phyloP scores from a whole-genome alignment of 2,888 invertebrate genomes.

The Philopedon plagiatum region DNA sequence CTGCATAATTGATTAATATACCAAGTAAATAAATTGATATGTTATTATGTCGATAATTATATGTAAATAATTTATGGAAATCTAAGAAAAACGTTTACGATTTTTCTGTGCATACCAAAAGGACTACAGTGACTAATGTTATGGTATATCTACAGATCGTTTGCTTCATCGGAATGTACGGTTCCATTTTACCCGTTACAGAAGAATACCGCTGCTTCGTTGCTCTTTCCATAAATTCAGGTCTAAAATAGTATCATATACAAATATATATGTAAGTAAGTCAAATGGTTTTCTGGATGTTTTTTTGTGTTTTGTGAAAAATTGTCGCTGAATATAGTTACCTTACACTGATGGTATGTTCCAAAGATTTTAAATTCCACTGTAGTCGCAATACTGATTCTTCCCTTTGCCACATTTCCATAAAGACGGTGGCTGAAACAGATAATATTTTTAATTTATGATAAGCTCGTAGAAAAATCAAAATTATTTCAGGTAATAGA shows the following conservation, averaged over 20 bases:
- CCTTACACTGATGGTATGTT: constrained; percentile 56
- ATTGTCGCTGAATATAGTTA: too few species aligned
- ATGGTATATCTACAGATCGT: constrained; percentile 42
- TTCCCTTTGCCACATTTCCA: constrained; percentile 63
- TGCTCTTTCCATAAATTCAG: constrained; percentile 51
- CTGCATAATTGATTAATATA: too few species aligned
- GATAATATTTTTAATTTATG: constrained; percentile 1
- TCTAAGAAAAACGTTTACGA: too few species aligned
- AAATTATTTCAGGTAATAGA: too few species aligned
- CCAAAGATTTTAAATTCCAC: constrained; percentile 61
- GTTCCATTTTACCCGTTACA: constrained; percentile 44
- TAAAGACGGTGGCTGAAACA: constrained; percentile 61
- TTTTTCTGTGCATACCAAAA: constrained; percentile 46
- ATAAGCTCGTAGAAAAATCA: too few species aligned
- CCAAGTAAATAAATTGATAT: too few species aligned
- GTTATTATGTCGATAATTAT: too few species aligned
- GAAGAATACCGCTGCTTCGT: constrained; percentile 40
- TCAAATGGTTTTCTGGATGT: too few species aligned
- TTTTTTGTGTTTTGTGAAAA: too few species aligned
- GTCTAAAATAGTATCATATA: constrained; percentile 52
- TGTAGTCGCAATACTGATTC: constrained; percentile 59
- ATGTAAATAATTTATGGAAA: too few species aligned
- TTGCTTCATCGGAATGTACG: constrained; percentile 40
- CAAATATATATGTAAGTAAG: too few species aligned
- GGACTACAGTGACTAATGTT: constrained; percentile 34